Evolutionary conservation across 2,888 invertebrate species (phyloP), one percentile per base, ranked within the genome.

Genomic region (Leucophora obtusa): DNA sequence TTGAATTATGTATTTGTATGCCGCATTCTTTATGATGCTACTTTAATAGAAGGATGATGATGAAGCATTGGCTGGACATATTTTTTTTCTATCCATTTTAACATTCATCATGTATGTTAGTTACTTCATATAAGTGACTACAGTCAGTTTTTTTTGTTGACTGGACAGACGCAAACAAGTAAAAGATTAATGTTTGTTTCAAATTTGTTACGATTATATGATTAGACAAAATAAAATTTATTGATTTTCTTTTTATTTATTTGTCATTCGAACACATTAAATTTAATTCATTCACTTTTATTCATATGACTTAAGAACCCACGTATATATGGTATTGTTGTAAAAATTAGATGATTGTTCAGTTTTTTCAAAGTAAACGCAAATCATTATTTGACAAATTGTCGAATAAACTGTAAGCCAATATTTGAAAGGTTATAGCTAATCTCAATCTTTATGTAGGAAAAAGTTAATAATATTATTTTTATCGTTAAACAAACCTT

Each of bases 1-100:
- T 58, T 80, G 79, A 60, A 60, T 75, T 80, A 68, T n/a, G n/a
- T n/a, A n/a, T 75, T 75, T 72, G 68, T 43, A 51, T 66, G 65
- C 43, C 77, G 11, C 71, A 71, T 60, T 47, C 66, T 66, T 71
- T 66, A 71, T 60, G 53, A 77, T 47, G 47, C 47, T 14, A 43
- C 58, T 59, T 28, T 28, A 6, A 28, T 6, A 28, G 28, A 7
- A 28, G 4, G 7, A 28, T 47, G 43, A 47, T 11, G n/a, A 47
- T 47, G 21, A 62, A 66, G 15, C 6, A 60, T 28, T 60, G 54
- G 28, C 47, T 66, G 70, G 58, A 51, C 58, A 70, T 51, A 58
- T 15, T 38, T 53, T 35, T 58, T 11, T 24, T 21, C 14, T 54
- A 54, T 54, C 24, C 21, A 17, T 54, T 69, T 43, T 18, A 0